Evolutionary conservation across 2,888 invertebrate genomes (phyloP), one percentile per base, ranked within the genome.

Genomic region (Leptinotarsa haldemani): DNA sequence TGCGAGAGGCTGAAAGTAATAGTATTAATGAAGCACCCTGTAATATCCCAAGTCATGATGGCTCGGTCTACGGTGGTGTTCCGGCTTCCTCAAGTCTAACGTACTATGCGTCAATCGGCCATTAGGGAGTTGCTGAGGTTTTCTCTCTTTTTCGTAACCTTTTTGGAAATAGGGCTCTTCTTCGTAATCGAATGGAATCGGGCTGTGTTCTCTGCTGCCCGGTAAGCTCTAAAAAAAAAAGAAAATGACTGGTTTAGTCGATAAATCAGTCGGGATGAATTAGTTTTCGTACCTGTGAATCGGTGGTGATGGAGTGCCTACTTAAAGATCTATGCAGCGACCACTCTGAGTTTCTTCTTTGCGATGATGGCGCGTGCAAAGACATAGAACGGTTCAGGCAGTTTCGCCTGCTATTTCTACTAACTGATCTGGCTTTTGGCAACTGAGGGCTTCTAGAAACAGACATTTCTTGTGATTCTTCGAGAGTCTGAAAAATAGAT

Each of bases 271-370:
- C 9, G 9, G 2, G 2, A 40, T 30, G 9, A 40, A 40, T 9
- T 40, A 40, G 40, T 2, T 12, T n/a, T 25, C 22, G 84, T 86
- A 92, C 93, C 85, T 92, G 90, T 4, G 92, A 91, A 83, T 93
- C 93, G 81, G 92, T 92, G 69, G 91, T 91, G 76, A 92, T 88
- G 2, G 93, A 93, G 79, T 92, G 92, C 73, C 92, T 87, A 84
- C 93, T 93, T 70, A 90, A 89, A n/a, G 92, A 91, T 77, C 92
- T 88, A 79, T 91, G 90, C 75, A 91, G 88, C 40, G 89, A 89
- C 83, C 83, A 83, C 73, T 84, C 82, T 65, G 85, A 83, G 73
- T 83, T 79, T 77, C 81, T 71, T 80, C 81, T 78, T 71, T 79
- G 78, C 12, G 83, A 79, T 20, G 82, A 77, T 15, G 82, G 79